Percentiles rank a stretch among this genome's conserved stretches.
These are phyloP conservation scores for Pelagia noctiluca DNA, from an alignment of 30 jellyfish, hydroid and myxozoan genomes.

Conservation along the genomic window DNA sequence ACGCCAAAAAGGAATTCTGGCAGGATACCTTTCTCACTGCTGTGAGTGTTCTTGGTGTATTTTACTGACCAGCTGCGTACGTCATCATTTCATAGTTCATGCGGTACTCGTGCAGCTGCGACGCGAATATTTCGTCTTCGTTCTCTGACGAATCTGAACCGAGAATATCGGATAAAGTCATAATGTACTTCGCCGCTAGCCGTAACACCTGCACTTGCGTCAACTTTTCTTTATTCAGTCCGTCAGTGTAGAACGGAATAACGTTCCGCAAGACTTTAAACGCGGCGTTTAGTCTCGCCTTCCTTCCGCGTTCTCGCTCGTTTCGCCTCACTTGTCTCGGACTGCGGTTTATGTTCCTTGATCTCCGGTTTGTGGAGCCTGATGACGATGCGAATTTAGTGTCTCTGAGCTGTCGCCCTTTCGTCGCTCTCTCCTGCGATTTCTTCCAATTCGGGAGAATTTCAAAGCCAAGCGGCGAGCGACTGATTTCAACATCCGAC, in stretches of 20 bases:
- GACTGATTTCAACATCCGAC: background rate
- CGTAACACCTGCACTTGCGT: slow-evolving; percentile 86
- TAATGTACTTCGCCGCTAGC: slow-evolving; percentile 82
- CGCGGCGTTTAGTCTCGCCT: slow-evolving; percentile 92
- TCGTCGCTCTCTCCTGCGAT: slow-evolving; percentile 37
- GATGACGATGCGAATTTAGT: slow-evolving; percentile 13
- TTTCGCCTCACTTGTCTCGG: slow-evolving; percentile 83
- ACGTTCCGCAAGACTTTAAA: slow-evolving; percentile 78
- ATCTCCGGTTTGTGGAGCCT: slow-evolving; percentile 23
- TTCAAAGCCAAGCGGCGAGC: background rate
- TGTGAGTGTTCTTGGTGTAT: background rate
- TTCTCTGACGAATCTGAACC: slow-evolving; percentile 60
- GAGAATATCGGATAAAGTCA: slow-evolving; percentile 70
- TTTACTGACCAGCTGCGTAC: slow-evolving; percentile 24
- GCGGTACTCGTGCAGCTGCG: slow-evolving; percentile 40
- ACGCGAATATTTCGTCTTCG: slow-evolving; percentile 55
- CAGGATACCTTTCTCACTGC: background rate
- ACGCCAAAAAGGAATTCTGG: too few species aligned
- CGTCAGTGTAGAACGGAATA: slow-evolving; percentile 74
- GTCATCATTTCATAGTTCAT: slow-evolving; percentile 48
- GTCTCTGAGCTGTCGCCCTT: slow-evolving; percentile 36
- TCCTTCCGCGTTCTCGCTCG: slow-evolving; percentile 91
- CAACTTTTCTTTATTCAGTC: slow-evolving; percentile 74
- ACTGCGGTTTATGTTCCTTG: slow-evolving; percentile 59
- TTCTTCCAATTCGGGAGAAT: slow-evolving; percentile 6